Evolutionary conservation across 2,797 vertebrate species (phyloP).

Genomic region (Apodemus agrarius): DNA sequence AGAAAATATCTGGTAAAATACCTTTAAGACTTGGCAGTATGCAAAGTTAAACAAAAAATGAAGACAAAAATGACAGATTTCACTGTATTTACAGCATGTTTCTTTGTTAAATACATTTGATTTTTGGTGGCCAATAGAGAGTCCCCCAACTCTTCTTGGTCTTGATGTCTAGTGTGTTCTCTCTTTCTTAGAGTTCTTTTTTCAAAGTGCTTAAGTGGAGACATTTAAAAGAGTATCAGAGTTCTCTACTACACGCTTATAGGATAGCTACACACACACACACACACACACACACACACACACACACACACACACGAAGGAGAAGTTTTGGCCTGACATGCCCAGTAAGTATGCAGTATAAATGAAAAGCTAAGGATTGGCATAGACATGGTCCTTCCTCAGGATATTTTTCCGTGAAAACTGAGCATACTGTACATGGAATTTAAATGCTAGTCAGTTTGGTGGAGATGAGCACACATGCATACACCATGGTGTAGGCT

Average conservation of each 20-base stretch:
- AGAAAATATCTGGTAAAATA: not conserved
- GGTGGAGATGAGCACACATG: not conserved
- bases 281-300: no score
- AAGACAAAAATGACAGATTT: not conserved
- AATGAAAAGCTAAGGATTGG: constrained; percentile 41
- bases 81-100: constrained; percentile 3
- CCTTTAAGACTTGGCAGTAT: not conserved
- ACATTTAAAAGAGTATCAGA: constrained; percentile 53
- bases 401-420: constrained; percentile 49
- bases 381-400: constrained; percentile 27
- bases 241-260: constrained; percentile 56
- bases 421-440: not conserved
- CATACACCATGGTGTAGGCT: not conserved
- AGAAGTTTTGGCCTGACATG: not conserved
- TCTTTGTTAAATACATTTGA: constrained; percentile 39
- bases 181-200: constrained; percentile 65
- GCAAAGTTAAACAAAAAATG: not conserved
- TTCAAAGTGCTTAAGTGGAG: constrained; percentile 53
- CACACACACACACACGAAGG: not conserved
- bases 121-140: not conserved
- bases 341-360: not conserved
- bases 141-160: constrained; percentile 44
- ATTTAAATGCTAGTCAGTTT: constrained; percentile 21
- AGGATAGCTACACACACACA: constrained; percentile 30
- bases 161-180: constrained; percentile 45